Evolutionary conservation across 1,140 invertebrate genomes (phyloP), one percentile per base, ranked within the genome.

Genomic region (Plutomurus gul): DNA sequence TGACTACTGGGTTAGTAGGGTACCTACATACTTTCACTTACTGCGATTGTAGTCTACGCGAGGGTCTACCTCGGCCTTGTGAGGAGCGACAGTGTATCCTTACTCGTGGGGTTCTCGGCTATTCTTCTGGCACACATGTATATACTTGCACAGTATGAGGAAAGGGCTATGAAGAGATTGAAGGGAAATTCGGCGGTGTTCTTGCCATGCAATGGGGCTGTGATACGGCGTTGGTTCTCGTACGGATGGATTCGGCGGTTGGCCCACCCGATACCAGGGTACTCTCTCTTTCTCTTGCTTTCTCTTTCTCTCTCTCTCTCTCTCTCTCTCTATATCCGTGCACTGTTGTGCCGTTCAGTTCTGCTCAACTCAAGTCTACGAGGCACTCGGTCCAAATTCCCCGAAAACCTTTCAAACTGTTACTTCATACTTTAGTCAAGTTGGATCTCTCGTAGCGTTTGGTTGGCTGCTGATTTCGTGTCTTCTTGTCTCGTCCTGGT

Each of bases 381-480:
- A 33, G 30, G 56, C 30, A 65, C 30, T 65, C 56, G 56, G 56
- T 30, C 56, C 56, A 65, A 65, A 65, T 65, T 65, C 56, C 27
- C 56, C 56, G 56, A 65, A 65, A 65, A 65, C 56, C 56, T 65
- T 65, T 65, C 56, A 65, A 65, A 65, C 56, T 65, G 56, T 65
- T 65, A 65, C 56, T 65, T 65, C 56, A 65, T 65, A 65, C 56
- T 65, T 65, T 65, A 65, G 56, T 65, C 56, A 65, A 65, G 56
- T 65, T 65, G 56, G 56, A 65, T 65, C 56, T 30, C 56, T 65
- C 56, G 16, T 65, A 33, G 56, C 56, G 56, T 65, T 36, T 18
- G n/a, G n/a, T n/a, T n/a, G n/a, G n/a, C n/a, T n/a, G 56, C 36
- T 65, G 56, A 25, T 65, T 65, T 65, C 56, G 56, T 65, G 56